Conservation (phyloP, 1,140 invertebrate species). For the Panagrolaimus sp. region DNA sequence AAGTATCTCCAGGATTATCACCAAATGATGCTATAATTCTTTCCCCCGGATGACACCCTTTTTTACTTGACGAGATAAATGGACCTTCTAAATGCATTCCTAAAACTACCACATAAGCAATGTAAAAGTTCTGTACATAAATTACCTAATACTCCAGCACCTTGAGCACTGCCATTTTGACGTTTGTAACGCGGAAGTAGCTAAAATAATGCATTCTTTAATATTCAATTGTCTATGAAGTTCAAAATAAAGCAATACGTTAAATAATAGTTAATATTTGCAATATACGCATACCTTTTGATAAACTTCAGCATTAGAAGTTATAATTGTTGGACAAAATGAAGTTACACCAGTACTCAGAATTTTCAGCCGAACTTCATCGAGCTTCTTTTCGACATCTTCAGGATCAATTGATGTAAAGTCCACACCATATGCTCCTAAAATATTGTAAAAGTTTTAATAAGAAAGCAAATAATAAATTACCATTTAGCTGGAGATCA, state of each 20-base stretch:
- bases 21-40: slow-evolving; percentile 63
- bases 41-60: slow-evolving; percentile 80
- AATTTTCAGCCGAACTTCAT: slow-evolving; percentile 62
- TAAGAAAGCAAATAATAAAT: slow-evolving; percentile 11
- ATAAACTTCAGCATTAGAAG: slow-evolving; percentile 75
- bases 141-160: slow-evolving; percentile 59
- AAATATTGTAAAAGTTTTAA: slow-evolving; percentile 24
- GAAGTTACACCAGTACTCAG: slow-evolving; percentile 80
- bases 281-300: slow-evolving; percentile 62
- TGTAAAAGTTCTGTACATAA: slow-evolving; percentile 59
- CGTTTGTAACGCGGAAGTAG: slow-evolving; percentile 19
- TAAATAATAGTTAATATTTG: neutral
- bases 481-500: slow-evolving; percentile 93
- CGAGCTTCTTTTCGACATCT: slow-evolving; percentile 1
- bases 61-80: slow-evolving; percentile 84
- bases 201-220: neutral
- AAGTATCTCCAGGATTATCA: slow-evolving; percentile 22
- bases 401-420: slow-evolving; percentile 71
- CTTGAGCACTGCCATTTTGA: slow-evolving; percentile 64
- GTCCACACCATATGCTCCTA: slow-evolving; percentile 90
- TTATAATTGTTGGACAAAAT: slow-evolving; percentile 94
- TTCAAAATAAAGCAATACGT: too few relatives aligned
- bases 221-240: neutral
- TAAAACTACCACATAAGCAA: too few relatives aligned
- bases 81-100: slow-evolving; percentile 93